These are phyloP conservation scores for Caenorhabditis sp. DNA, from an alignment of 2,888 invertebrate genomes.

Conservation along the genomic window DNA sequence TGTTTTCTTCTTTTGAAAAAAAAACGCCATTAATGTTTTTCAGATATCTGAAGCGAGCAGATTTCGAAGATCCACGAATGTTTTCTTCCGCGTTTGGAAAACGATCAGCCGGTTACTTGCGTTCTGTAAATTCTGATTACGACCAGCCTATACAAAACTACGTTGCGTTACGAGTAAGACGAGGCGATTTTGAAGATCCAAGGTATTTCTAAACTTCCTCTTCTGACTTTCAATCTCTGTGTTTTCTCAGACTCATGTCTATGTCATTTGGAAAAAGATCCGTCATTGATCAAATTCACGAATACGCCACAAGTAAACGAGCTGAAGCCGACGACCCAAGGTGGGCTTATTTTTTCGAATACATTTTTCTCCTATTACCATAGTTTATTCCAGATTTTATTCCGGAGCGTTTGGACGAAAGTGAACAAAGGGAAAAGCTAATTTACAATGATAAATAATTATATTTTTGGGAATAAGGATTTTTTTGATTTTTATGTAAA, in stretches of 20 bases:
- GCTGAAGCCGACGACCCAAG: conserved; percentile 38
- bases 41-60: conserved; percentile 38
- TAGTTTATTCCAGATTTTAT: conserved; percentile 27
- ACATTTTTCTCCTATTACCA: not conserved
- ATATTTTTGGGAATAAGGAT: not conserved
- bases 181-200: conserved; percentile 37
- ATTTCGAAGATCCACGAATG: conserved; percentile 39
- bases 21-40: conserved; percentile 8
- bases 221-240: not conserved
- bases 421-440: conserved; percentile 2
- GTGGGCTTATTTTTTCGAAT: conserved; percentile 1
- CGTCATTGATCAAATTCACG: conserved; percentile 2
- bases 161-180: conserved; percentile 21
- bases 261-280: conserved; percentile 42
- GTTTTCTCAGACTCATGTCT: conserved; percentile 22
- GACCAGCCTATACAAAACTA: conserved; percentile 15
- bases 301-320: conserved; percentile 16
- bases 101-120: conserved; percentile 8
- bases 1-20: not conserved
- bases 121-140: conserved; percentile 5
- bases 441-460: not conserved
- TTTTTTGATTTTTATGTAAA: conserved; percentile 15
- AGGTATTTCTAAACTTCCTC: conserved; percentile 8
- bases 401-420: conserved; percentile 39
- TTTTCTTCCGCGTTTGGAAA: conserved; percentile 40